A percentile compares a stretch with the other conserved stretches of the same genome.
Evolutionary conservation across 2,888 invertebrate genomes (phyloP).

Genomic region (Trilocha varians): DNA sequence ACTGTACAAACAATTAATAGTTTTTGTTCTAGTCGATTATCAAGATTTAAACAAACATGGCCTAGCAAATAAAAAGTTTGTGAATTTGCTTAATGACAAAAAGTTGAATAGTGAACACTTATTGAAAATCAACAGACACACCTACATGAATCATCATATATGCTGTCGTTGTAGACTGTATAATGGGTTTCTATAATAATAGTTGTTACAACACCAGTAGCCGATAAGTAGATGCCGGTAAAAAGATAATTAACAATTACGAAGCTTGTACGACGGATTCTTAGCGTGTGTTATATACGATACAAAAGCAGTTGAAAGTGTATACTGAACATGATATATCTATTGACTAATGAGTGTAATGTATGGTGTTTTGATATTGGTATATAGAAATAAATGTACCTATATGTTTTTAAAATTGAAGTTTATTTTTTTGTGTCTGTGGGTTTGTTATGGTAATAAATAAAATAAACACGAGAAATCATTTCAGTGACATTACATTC

Average conservation of each 20-base stretch:
- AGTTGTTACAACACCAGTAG: constrained; percentile 13
- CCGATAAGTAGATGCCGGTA: constrained; percentile 6
- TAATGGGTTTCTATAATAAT: background rate
- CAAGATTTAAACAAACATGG: constrained; percentile 2
- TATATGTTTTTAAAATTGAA: too few relatives aligned
- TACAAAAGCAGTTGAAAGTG: constrained; percentile 1
- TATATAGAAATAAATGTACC: too few relatives aligned
- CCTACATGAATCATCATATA: constrained; percentile 24
- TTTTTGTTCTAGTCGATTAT: background rate
- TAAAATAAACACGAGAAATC: too few relatives aligned
- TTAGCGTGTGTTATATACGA: constrained; percentile 8
- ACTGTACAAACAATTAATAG: too few relatives aligned
- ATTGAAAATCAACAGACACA: constrained; percentile 25
- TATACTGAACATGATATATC: too few relatives aligned
- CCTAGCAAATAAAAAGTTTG: background rate
- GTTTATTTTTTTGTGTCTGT: too few relatives aligned
- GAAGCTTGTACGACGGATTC: constrained; percentile 14
- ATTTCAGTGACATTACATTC: too few relatives aligned
- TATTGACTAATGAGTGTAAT: too few relatives aligned
- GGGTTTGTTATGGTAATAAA: too few relatives aligned
- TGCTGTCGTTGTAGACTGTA: constrained; percentile 14
- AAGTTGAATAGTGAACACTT: constrained; percentile 22
- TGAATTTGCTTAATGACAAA: constrained; percentile 14
- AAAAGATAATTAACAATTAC: constrained; percentile 21
- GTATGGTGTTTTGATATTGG: too few relatives aligned